phyloP scores from a whole-genome alignment of 2,888 invertebrate genomes.

The Pemphredon lugubris region DNA sequence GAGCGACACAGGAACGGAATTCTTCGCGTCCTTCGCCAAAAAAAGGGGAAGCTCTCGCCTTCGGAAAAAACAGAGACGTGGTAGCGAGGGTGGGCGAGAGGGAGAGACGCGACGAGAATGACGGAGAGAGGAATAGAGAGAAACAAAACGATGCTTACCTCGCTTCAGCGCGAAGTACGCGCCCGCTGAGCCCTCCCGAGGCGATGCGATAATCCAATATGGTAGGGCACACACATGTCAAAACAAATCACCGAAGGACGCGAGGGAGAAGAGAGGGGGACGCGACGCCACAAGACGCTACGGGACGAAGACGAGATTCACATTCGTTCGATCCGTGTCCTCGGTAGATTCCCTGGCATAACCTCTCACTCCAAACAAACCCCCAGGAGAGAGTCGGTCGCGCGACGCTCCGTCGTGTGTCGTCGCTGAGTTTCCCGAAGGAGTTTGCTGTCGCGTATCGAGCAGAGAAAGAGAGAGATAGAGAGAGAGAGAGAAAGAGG shows the following conservation, averaged over 20 bases:
- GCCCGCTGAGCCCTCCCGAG: conserved; percentile 25
- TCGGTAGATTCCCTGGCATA: no score
- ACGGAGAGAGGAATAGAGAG: not conserved
- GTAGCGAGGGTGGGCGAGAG: not conserved
- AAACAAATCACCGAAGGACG: conserved; percentile 73
- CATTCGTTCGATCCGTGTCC: no score
- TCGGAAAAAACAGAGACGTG: not conserved
- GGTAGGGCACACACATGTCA: conserved; percentile 78
- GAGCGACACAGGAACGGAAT: not conserved
- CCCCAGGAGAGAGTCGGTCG: no score
- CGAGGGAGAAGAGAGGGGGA: conserved; percentile 49
- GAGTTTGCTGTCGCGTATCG: no score
- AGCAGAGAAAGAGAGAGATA: no score
- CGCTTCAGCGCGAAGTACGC: conserved; percentile 50
- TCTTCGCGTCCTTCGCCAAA: not conserved
- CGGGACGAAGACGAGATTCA: conserved; percentile 9
- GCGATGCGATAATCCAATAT: conserved; percentile 75
- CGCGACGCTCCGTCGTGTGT: no score
- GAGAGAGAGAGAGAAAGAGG: no score
- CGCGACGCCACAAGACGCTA: conserved; percentile 25
- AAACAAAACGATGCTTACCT: conserved; percentile 37
- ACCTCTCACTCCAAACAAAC: no score
- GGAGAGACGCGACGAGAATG: not conserved
- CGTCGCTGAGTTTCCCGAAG: no score
- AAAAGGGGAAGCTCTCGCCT: not conserved